Evolutionary conservation across 2,888 invertebrate species (phyloP), one percentile per base, ranked within the genome.

Genomic region (Agrochola macilenta): DNA sequence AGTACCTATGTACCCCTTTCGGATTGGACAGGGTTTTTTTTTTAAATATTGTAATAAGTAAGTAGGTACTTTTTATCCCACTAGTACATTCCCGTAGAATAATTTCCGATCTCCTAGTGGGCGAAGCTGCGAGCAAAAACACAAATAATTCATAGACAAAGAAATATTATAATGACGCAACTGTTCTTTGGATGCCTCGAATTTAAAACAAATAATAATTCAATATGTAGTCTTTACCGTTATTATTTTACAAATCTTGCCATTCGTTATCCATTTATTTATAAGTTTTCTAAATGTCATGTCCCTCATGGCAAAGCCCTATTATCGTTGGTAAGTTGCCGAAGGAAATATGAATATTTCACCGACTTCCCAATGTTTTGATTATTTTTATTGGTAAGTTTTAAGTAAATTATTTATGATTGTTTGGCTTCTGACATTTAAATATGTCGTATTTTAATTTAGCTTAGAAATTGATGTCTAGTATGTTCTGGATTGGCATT

Each of bases 281-380:
- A 46, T 75, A 35, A 74, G 20, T 79, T 74, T 58, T 20, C 5
- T 60, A 69, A 74, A 79, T 64, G 75, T 74, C 82, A 81, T 23
- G 52, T 65, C 75, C 64, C 75, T 54, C 35, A 35, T 65, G 69
- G 43, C 46, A n/a, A 52, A 39, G 30, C 52, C 39, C 12, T 75
- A 64, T 74, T 81, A 74, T 17, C n/a, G 14, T 52, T 81, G n/a
- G 64, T 58, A 60, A 71, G 61, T 23, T 65, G 43, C 30, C 63
- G 9, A 26, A 46, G n/a, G 58, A 80, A 69, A 74, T 39, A 65
- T n/a, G 9, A 43, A 43, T 35, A 58, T 64, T 58, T 52, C 9
- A 43, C 52, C 5, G 5, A 35, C 20, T 78, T 71, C 12, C 4
- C 12, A 5, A 20, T 58, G n/a, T 76, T 76, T 52, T 39, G 49